Base-by-base conservation (phyloP, 1,140 invertebrate species). In the Condylostylus longicornis region DNA sequence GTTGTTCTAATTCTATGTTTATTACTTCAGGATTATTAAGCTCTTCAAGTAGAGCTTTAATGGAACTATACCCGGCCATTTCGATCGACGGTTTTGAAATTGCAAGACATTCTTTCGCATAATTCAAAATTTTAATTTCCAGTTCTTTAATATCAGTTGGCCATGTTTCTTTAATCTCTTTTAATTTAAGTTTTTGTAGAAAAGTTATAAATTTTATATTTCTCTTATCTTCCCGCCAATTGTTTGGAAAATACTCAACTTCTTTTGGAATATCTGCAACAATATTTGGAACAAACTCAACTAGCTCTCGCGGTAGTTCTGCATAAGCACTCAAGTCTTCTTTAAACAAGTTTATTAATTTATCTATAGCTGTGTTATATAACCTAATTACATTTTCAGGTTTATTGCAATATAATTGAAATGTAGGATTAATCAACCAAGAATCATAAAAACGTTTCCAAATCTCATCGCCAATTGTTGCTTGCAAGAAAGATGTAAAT, bases 311-410 rank as follows among this genome's bases (percentile, higher is more conserved):
- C 1, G 72, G 63, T 43, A 75, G 70, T 42, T 61, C 54, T 0
- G 63, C 62, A 27, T 63, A 64, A 20, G 60, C 47, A 0, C 49
- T 51, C 25, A 66, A 49, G 10, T 70, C 62, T 58, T 77, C 65
- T 15, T 69, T 62, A n/a, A 72, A 53, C 27, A 79, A 67, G 18
- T 68, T 49, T n/a, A 63, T 69, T 14, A 80, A 48, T 43, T 69
- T 70, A 33, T 62, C 58, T 4, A 81, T 65, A 22, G 70, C 72
- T 44, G 71, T 65, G 49, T 81, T 81, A 42, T 78, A 77, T 21
- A 77, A 53, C 20, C 65, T 52, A 14, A 74, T 68, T 4, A 77
- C 62, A 42, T 68, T 70, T 40, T 69, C 63, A 0, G 75, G 67
- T 42, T 71, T 63, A 18, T 62, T 61, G 18, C 72, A 55, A 21